Conservation (phyloP, 2,113 vertebrate genomes). For the Cyprinus carpio region DNA sequence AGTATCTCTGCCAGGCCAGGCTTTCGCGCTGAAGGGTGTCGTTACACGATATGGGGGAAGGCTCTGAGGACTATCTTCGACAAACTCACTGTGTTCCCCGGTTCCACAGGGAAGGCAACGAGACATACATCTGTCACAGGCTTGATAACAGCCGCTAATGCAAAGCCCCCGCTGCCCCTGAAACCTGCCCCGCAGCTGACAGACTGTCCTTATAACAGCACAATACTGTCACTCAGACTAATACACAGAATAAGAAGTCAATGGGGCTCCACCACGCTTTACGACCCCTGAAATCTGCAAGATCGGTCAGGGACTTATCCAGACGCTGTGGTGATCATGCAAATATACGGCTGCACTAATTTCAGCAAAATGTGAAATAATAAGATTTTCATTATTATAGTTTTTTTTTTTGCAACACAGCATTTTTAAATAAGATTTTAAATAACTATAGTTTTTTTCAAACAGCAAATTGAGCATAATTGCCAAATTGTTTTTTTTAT, state of each 20-base stretch:
- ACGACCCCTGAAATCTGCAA: too few relatives aligned
- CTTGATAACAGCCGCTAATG: slow-evolving; percentile 71
- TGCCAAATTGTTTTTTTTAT: not conserved
- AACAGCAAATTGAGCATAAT: too few relatives aligned
- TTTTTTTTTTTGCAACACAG: too few relatives aligned
- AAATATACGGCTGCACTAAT: too few relatives aligned
- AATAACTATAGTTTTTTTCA: too few relatives aligned
- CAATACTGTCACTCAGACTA: not conserved
- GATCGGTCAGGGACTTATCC: too few relatives aligned
- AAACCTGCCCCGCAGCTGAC: not conserved
- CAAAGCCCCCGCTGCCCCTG: slow-evolving; percentile 47
- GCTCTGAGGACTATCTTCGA: slow-evolving; percentile 64
- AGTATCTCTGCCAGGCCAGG: slow-evolving; percentile 77
- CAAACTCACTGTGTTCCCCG: slow-evolving; percentile 69
- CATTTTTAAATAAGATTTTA: too few relatives aligned
- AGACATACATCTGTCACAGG: slow-evolving; percentile 70
- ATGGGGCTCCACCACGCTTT: too few relatives aligned
- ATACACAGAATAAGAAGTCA: too few relatives aligned
- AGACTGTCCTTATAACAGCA: not conserved
- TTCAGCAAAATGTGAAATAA: too few relatives aligned
- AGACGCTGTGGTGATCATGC: too few relatives aligned
- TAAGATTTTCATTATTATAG: too few relatives aligned
- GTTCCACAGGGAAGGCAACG: slow-evolving; percentile 74
- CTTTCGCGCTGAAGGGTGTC: slow-evolving; percentile 69
- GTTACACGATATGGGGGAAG: slow-evolving; percentile 48